Conservation (phyloP, 2,797 vertebrate genomes). For the Notoglanidium macrostoma region DNA sequence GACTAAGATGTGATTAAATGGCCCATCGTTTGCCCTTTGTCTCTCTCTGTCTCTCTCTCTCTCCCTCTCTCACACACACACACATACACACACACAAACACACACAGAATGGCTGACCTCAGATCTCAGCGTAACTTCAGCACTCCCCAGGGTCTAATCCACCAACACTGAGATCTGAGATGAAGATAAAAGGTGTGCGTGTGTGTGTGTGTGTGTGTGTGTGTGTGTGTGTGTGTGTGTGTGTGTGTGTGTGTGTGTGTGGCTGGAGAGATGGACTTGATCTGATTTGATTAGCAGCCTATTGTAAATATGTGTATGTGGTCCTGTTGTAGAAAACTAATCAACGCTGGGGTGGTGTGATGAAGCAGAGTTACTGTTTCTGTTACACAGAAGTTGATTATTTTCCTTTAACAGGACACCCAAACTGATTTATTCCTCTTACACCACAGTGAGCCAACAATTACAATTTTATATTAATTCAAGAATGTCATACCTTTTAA, state of each 20-base stretch:
- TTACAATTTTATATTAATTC: not conserved
- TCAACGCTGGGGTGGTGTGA: not conserved
- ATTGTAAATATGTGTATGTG: not conserved
- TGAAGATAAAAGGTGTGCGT: slow-evolving; percentile 33
- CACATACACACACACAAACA: not conserved
- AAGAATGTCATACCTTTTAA: too few relatives aligned
- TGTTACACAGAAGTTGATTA: not conserved
- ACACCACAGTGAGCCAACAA: not conserved
- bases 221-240: not conserved
- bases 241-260: not conserved
- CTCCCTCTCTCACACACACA: too few relatives aligned
- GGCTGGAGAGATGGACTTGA: not conserved
- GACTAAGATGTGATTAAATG: not conserved
- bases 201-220: slow-evolving; percentile 1
- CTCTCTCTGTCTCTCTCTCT: too few relatives aligned
- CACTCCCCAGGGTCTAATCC: slow-evolving; percentile 26
- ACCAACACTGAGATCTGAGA: slow-evolving; percentile 24
- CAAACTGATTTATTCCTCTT: not conserved
- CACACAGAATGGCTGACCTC: slow-evolving; percentile 15
- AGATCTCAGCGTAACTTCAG: slow-evolving; percentile 30
- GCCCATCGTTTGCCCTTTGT: not conserved
- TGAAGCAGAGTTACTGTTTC: not conserved
- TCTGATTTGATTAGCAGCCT: not conserved
- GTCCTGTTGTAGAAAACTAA: not conserved
- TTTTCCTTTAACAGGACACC: not conserved